Base-by-base conservation (phyloP, 2,113 vertebrate genomes). In the Oryctolagus cuniculus region DNA sequence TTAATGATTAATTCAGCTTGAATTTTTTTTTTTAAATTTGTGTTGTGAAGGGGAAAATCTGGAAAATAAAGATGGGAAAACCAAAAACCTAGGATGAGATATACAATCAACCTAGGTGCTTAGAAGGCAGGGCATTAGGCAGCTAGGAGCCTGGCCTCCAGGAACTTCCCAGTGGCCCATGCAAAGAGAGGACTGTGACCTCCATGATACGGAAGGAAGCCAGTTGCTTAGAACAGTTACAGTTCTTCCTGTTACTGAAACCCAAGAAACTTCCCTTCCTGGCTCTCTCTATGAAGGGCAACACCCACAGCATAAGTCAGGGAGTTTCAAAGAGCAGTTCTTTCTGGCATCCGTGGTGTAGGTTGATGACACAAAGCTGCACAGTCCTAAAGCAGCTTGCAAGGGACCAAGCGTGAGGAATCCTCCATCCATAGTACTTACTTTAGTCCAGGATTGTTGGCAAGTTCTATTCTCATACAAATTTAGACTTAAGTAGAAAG, bases 11-110 rank as follows among this genome's bases (percentile, higher is more conserved):
- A 72, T 25, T 58, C 79, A 34, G 24, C 73, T 74, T 73, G n/a
- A 16, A 70, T 29, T 87, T 11, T n/a, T 19, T 3, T 70, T 89
- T 11, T n/a, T n/a, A n/a, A 69, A 55, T 83, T 92, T 90, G 38
- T 84, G 44, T 51, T 36, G 36, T 87, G 87, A 92, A 53, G 38
- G 63, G 81, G 22, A 89, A 83, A 69, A 85, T 87, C 63, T 69
- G 64, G 55, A 67, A 88, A 80, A 63, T 44, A 80, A 69, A 72
- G 34, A 19, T 51, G 83, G 6, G 61, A 78, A 91, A 86, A 75
- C n/a, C 34, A 80, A 61, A 64, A 16, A 21, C 21, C 64, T 84
- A 13, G 10, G 29, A 44, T 74, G 36, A 67, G 34, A 44, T 78
- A 36, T 66, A 27, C 70, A 82, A 90, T 12, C 64, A 53, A 69